These are phyloP conservation scores for Cistogaster globosa DNA, from an alignment of 2,888 invertebrate species.

Conservation along the genomic window DNA sequence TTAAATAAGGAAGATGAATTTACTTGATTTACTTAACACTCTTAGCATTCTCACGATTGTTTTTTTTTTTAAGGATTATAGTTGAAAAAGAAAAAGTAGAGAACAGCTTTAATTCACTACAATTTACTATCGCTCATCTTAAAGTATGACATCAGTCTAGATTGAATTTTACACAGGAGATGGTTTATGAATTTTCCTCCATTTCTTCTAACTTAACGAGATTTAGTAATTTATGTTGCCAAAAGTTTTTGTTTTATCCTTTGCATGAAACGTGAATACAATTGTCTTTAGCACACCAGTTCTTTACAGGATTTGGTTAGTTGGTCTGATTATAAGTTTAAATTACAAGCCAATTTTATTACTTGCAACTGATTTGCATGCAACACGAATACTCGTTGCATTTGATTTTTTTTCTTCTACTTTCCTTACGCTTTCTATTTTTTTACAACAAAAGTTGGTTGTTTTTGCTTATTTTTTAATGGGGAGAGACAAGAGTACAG, in stretches of 20 bases:
- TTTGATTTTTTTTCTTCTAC: conserved; percentile 71
- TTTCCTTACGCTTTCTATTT: background rate
- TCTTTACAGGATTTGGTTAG: conserved; percentile 64
- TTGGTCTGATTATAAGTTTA: conserved; percentile 68
- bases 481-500: conserved; percentile 44
- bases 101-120: background rate
- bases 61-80: conserved; percentile 13
- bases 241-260: conserved; percentile 15
- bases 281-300: conserved; percentile 52
- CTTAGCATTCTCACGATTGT: background rate
- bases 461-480: conserved; percentile 2
- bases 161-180: conserved; percentile 28
- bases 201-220: conserved; percentile 52
- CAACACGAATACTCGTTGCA: conserved; percentile 77
- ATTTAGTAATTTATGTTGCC: conserved; percentile 69
- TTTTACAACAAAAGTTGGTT: background rate
- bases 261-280: conserved; percentile 47
- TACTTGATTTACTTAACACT: background rate
- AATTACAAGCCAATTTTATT: conserved; percentile 70
- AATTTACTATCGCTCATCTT: conserved; percentile 19
- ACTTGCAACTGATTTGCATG: conserved; percentile 78
- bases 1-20: too few relatives aligned
- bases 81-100: background rate
- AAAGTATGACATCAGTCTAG: conserved; percentile 7
- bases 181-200: conserved; percentile 47